phyloP scores from a whole-genome alignment of 1,140 invertebrate species.

The Ylistrum balloti region DNA sequence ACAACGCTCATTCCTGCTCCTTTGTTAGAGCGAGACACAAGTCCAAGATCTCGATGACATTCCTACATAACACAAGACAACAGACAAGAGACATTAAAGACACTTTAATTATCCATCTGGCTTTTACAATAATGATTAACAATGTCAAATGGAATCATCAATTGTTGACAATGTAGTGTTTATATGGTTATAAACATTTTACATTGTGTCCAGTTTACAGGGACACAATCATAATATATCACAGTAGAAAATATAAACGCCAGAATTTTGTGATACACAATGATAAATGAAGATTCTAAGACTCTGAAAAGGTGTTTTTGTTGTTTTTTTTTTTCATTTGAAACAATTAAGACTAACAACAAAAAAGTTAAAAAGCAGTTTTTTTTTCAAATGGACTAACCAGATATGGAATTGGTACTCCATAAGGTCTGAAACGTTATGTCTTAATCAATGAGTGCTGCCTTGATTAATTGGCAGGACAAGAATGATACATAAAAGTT shows the following conservation, averaged over 20 bases:
- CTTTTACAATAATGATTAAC: neutral
- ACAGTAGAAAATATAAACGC: neutral
- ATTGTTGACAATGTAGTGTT: neutral
- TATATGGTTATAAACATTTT: too few relatives aligned
- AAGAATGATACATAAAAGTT: neutral
- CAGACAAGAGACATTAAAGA: neutral
- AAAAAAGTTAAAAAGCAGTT: too few relatives aligned
- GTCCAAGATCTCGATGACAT: too few relatives aligned
- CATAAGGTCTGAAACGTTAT: neutral
- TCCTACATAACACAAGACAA: neutral
- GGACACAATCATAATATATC: neutral
- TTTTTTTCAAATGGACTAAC: too few relatives aligned
- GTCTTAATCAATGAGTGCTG: neutral
- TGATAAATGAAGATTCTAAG: neutral
- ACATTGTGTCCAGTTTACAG: neutral
- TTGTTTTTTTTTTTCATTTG: neutral
- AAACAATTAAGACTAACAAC: neutral
- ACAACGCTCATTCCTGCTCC: too few relatives aligned
- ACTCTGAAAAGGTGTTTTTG: neutral
- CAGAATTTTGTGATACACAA: neutral
- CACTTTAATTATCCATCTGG: conserved; percentile 13
- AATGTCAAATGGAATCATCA: neutral
- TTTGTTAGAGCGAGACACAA: too few relatives aligned
- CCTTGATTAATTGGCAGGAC: conserved; percentile 17
- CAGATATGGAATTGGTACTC: too few relatives aligned